phyloP scores from a whole-genome alignment of 2,888 invertebrate genomes.

The Aleiodes leptofemur region DNA sequence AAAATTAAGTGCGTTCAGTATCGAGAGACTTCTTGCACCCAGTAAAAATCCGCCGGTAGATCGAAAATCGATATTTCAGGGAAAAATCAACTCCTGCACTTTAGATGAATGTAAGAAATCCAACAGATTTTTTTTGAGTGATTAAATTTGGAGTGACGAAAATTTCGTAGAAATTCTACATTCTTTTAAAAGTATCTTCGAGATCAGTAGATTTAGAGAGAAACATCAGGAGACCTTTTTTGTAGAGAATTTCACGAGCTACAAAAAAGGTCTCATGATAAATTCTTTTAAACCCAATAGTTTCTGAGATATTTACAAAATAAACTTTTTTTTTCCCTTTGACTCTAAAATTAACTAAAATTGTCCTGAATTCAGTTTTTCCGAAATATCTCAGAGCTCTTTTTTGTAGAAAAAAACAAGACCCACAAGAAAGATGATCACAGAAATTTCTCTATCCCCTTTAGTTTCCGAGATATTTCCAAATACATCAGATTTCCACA shows the following conservation, averaged over 20 bases:
- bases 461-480: too few relatives aligned
- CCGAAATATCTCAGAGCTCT: background rate
- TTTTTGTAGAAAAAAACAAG: background rate
- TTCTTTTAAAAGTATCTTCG: too few relatives aligned
- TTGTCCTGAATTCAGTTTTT: background rate
- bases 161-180: background rate
- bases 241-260: too few relatives aligned
- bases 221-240: too few relatives aligned
- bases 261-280: too few relatives aligned
- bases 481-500: too few relatives aligned
- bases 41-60: constrained; percentile 51
- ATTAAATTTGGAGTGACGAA: background rate
- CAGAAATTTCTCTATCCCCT: too few relatives aligned
- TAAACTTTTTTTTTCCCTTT: too few relatives aligned
- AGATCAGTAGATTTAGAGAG: too few relatives aligned
- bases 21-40: constrained; percentile 70
- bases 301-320: too few relatives aligned
- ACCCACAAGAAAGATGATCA: too few relatives aligned
- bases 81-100: constrained; percentile 43
- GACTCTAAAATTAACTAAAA: background rate
- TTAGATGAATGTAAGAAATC: constrained; percentile 58
- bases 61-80: constrained; percentile 44
- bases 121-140: background rate
- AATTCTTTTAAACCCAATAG: too few relatives aligned
- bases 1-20: constrained; percentile 68